Evolutionary conservation across 2,113 vertebrate genomes (phyloP), one percentile per base, ranked within the genome.

Genomic region (Takifugu bimaculatus): DNA sequence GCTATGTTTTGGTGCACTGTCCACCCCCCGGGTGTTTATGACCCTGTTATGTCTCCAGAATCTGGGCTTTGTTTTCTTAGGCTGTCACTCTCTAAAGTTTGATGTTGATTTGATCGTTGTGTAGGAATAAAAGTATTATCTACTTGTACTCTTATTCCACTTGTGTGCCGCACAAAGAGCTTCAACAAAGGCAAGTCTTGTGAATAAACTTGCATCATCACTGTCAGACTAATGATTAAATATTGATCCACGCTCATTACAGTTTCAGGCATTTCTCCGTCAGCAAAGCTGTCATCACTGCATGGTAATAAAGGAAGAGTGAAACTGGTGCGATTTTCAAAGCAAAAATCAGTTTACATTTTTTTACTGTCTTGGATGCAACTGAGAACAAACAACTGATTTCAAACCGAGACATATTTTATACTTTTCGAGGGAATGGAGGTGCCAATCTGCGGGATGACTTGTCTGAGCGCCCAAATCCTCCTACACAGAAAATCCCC

Each of bases 351-450:
- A 79, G 78, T 81, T n/a, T 20, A 20, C 20, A 20, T 20, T 20
- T 5, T 80, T 61, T 79, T 54, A 65, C 57, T 32, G 61, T 26
- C 72, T 66, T 26, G 65, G 75, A 79, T 76, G 74, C 79, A 78
- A 72, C 69, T 13, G 7, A 62, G 67, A 80, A 68, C 57, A 80
- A 82, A 82, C 77, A 81, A 79, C 54, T 68, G 84, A 78, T 86
- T 86, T 73, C 57, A 70, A 26, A 65, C 50, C 27, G 45, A 66
- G 66, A 68, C 68, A 67, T 63, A 75, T 83, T 61, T 79, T 77
- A 83, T 83, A 81, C 72, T 77, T 82, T 55, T 76, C 62, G 26
- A 35, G 66, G 63, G 69, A 77, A 70, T 74, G 62, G 63, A 70
- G 45, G 60, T 50, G 60, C 50, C 70, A 76, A 72, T 75, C 63